phyloP scores from a whole-genome alignment of 2,888 invertebrate species.

The Agelastica alni region DNA sequence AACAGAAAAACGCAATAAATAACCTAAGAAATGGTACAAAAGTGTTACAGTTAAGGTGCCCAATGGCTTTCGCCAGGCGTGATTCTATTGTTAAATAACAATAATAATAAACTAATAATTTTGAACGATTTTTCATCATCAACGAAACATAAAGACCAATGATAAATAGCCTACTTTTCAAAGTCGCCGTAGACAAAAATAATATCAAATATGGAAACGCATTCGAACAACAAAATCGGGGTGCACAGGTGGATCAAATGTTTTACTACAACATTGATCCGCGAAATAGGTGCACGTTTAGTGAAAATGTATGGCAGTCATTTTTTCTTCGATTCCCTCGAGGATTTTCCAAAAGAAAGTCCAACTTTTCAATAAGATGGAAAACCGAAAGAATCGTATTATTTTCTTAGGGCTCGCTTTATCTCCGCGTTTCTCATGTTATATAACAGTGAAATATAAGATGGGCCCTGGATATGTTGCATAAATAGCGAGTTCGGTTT shows the following conservation, averaged over 20 bases:
- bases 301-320: conserved; percentile 33
- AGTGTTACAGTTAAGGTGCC: no score
- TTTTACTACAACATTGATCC: conserved; percentile 28
- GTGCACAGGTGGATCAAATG: conserved; percentile 24
- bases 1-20: no score
- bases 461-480: conserved; percentile 18
- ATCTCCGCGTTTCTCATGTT: conserved; percentile 23
- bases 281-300: conserved; percentile 32
- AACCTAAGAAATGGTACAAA: no score
- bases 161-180: no score
- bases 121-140: no score
- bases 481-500: conserved; percentile 22
- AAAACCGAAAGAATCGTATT: conserved; percentile 29
- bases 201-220: no score
- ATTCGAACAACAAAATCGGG: no score
- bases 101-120: no score
- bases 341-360: conserved; percentile 24
- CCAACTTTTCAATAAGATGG: conserved; percentile 34
- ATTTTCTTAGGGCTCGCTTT: conserved; percentile 24
- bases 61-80: no score
- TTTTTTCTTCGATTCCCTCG: conserved; percentile 32
- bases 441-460: conserved; percentile 24
- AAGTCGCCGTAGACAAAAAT: no score
- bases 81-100: no score
- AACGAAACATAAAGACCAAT: no score